Conservation (phyloP, 2,113 vertebrate species). For the Sander vitreus region DNA sequence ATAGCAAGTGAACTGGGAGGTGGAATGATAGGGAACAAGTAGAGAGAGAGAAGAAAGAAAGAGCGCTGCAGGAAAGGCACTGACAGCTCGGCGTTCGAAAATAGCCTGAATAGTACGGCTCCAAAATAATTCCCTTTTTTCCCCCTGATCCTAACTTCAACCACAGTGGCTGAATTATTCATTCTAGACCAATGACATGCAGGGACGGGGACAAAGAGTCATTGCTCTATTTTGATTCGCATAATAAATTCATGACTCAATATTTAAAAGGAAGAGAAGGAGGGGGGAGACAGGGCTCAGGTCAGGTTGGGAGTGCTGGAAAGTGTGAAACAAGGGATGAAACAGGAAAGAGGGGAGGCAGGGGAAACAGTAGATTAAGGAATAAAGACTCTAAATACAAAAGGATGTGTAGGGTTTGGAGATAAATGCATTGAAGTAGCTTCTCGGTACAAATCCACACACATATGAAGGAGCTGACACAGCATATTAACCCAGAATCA, state of each 20-base stretch:
- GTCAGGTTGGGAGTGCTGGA: constrained; percentile 27
- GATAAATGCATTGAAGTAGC: constrained; percentile 17
- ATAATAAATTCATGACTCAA: constrained; percentile 81
- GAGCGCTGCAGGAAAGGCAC: constrained; percentile 57
- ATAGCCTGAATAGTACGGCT: constrained; percentile 66
- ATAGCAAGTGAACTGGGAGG: constrained; percentile 59
- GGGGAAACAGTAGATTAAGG: constrained; percentile 5
- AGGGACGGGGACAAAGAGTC: constrained; percentile 71
- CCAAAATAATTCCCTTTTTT: constrained; percentile 68
- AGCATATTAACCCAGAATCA: constrained; percentile 43
- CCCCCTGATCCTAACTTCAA: constrained; percentile 74
- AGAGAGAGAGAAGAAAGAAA: constrained; percentile 60
- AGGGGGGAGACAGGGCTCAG: constrained; percentile 4
- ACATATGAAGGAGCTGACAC: constrained; percentile 27
- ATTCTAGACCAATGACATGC: constrained; percentile 78
- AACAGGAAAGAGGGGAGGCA: constrained; percentile 2
- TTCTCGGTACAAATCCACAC: constrained; percentile 26
- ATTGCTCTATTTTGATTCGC: constrained; percentile 80
- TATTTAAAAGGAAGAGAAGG: constrained; percentile 56
- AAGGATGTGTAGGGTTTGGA: neutral
- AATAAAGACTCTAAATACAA: constrained; percentile 7
- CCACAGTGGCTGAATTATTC: constrained; percentile 76
- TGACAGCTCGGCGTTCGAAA: constrained; percentile 71
- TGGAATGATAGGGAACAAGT: constrained; percentile 57
- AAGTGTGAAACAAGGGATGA: constrained; percentile 40